These are phyloP conservation scores for Channa argus DNA, from an alignment of 2,113 vertebrate genomes.

Conservation along the genomic window DNA sequence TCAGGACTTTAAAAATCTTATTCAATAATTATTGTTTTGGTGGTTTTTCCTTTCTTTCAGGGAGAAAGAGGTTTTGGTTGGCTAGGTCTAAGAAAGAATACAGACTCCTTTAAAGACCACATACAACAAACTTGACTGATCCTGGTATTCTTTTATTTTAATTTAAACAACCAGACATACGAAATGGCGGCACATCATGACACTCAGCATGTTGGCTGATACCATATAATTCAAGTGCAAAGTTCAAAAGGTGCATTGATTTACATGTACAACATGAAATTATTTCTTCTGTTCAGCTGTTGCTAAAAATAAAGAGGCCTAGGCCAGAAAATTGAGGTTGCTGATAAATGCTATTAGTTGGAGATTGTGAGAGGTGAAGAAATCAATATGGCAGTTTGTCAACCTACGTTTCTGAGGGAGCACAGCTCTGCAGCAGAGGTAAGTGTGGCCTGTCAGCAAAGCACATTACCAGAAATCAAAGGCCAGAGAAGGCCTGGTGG, in stretches of 20 bases:
- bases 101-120: not conserved
- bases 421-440: slow-evolving; percentile 79
- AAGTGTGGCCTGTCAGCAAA: slow-evolving; percentile 93
- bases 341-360: slow-evolving; percentile 91
- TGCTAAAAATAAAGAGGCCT: slow-evolving; percentile 88
- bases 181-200: slow-evolving; percentile 32
- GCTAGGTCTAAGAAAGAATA: not conserved
- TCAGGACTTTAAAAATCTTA: slow-evolving; percentile 4
- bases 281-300: slow-evolving; percentile 94
- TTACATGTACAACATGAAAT: slow-evolving; percentile 99
- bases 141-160: not conserved
- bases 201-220: slow-evolving; percentile 65
- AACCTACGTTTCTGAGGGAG: slow-evolving; percentile 87
- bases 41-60: not conserved
- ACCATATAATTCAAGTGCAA: slow-evolving; percentile 77
- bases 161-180: not conserved
- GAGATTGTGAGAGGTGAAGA: slow-evolving; percentile 80
- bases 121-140: not conserved
- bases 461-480: slow-evolving; percentile 98
- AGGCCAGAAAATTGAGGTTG: slow-evolving; percentile 90
- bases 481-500: slow-evolving; percentile 79
- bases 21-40: slow-evolving; percentile 1
- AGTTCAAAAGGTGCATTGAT: slow-evolving; percentile 95
- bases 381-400: slow-evolving; percentile 98
- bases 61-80: not conserved